Evolutionary conservation across 2,797 vertebrate species (phyloP).

Genomic region (Coilia nasus): DNA sequence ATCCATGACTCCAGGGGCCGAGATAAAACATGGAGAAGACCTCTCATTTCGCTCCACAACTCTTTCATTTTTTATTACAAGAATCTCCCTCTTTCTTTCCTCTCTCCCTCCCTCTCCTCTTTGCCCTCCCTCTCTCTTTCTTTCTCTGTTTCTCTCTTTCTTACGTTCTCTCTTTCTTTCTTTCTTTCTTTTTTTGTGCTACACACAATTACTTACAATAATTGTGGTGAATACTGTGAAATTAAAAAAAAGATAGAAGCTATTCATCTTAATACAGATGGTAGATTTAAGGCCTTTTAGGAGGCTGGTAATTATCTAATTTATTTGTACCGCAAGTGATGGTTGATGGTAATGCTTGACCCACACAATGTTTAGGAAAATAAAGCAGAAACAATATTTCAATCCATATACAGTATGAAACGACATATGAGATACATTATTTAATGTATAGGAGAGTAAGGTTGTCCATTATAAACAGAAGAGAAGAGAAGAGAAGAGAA

Average conservation of each 20-base stretch:
- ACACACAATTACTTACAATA: constrained; percentile 48
- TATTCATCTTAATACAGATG: constrained; percentile 50
- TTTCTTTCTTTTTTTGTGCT: constrained; percentile 20
- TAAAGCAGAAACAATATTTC: neutral
- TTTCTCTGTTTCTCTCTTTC: neutral
- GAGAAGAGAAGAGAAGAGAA: neutral
- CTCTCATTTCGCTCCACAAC: constrained; percentile 62
- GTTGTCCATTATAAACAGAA: neutral
- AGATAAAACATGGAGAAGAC: constrained; percentile 68
- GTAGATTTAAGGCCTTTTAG: constrained; percentile 45
- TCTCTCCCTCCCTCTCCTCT: neutral
- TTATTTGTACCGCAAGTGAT: constrained; percentile 27
- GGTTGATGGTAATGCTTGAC: neutral
- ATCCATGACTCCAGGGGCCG: constrained; percentile 55
- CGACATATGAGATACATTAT: neutral
- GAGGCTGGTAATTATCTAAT: constrained; percentile 40
- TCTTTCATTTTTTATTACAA: constrained; percentile 47
- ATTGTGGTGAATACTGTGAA: constrained; percentile 26
- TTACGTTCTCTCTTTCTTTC: constrained; percentile 1
- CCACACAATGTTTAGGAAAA: neutral
- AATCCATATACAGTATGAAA: neutral
- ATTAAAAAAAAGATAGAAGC: constrained; percentile 34
- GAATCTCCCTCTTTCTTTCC: neutral
- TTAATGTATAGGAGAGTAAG: neutral
- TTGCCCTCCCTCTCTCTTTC: constrained; percentile 2